These are phyloP conservation scores for Drosophila austrosaltans DNA, from an alignment of 2,888 invertebrate genomes.

Conservation along the genomic window DNA sequence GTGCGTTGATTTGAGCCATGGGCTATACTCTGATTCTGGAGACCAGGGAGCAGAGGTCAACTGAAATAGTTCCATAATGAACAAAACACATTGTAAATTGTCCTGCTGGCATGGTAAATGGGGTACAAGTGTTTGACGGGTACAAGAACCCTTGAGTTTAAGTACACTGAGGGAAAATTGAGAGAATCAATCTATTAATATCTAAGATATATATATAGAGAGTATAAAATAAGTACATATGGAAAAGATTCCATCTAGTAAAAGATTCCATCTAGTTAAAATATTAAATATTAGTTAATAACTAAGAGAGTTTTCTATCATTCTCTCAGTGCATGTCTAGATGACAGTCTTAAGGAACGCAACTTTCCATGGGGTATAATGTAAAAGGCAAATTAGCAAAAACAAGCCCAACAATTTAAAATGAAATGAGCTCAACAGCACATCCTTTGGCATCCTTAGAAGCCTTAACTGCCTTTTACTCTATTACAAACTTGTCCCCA, in stretches of 20 bases:
- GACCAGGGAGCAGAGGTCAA: conserved; percentile 59
- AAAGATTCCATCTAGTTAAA: too few relatives aligned
- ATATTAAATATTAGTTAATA: too few relatives aligned
- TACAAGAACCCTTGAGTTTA: conserved; percentile 22
- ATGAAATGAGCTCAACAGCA: conserved; percentile 58
- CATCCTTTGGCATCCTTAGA: neutral
- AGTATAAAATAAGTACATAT: too few relatives aligned
- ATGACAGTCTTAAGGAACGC: conserved; percentile 13
- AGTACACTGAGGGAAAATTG: conserved; percentile 51
- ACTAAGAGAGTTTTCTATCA: neutral
- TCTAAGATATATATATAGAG: too few relatives aligned
- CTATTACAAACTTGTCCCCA: conserved; percentile 71
- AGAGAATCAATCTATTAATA: too few relatives aligned
- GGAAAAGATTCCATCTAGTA: too few relatives aligned
- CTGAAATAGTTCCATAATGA: conserved; percentile 75
- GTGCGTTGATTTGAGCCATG: conserved; percentile 64
- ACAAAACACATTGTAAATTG: conserved; percentile 80
- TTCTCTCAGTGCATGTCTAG: conserved; percentile 2
- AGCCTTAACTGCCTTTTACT: conserved; percentile 65
- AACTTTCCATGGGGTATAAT: conserved; percentile 40
- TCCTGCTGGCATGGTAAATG: conserved; percentile 70
- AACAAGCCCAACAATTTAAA: conserved; percentile 73
- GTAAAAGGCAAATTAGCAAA: conserved; percentile 76
- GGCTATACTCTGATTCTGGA: conserved; percentile 53
- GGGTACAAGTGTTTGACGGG: conserved; percentile 61